These are phyloP conservation scores for Chromoteleia sp. DNA, from an alignment of 2,888 invertebrate species.

Conservation along the genomic window DNA sequence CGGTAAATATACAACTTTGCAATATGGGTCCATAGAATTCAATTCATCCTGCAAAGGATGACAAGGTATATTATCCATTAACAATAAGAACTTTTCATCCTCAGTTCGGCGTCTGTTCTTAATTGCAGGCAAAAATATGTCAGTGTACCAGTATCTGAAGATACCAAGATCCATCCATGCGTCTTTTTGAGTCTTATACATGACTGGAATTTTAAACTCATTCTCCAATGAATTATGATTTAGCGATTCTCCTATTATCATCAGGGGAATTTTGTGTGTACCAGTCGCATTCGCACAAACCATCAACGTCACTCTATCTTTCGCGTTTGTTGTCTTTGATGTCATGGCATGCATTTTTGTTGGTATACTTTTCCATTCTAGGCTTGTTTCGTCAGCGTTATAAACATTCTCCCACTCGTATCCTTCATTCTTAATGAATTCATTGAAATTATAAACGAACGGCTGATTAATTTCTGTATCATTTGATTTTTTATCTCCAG, in stretches of 20 bases:
- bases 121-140: slow-evolving; percentile 67
- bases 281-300: slow-evolving; percentile 74
- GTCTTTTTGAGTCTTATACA: slow-evolving; percentile 68
- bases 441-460: slow-evolving; percentile 38
- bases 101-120: too few relatives aligned
- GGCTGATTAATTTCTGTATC: slow-evolving; percentile 43
- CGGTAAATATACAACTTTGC: slow-evolving; percentile 69
- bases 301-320: slow-evolving; percentile 72
- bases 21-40: slow-evolving; percentile 51
- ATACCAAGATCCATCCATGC: slow-evolving; percentile 75
- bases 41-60: slow-evolving; percentile 71
- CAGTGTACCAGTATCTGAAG: slow-evolving; percentile 71
- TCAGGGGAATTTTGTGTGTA: slow-evolving; percentile 53
- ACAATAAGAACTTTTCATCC: slow-evolving; percentile 63
- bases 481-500: slow-evolving; percentile 42
- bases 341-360: slow-evolving; percentile 64
- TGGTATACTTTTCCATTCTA: slow-evolving; percentile 72
- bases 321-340: slow-evolving; percentile 72
- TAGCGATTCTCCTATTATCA: slow-evolving; percentile 76
- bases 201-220: too few relatives aligned
- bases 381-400: slow-evolving; percentile 74
- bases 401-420: slow-evolving; percentile 67
- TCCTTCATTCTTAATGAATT: slow-evolving; percentile 42
- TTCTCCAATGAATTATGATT: too few relatives aligned
- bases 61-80: slow-evolving; percentile 68